A percentile compares a stretch with the other conserved stretches of the same genome.
Evolutionary conservation across 2,888 invertebrate genomes (phyloP).

Genomic region (Podabrus alpinus): DNA sequence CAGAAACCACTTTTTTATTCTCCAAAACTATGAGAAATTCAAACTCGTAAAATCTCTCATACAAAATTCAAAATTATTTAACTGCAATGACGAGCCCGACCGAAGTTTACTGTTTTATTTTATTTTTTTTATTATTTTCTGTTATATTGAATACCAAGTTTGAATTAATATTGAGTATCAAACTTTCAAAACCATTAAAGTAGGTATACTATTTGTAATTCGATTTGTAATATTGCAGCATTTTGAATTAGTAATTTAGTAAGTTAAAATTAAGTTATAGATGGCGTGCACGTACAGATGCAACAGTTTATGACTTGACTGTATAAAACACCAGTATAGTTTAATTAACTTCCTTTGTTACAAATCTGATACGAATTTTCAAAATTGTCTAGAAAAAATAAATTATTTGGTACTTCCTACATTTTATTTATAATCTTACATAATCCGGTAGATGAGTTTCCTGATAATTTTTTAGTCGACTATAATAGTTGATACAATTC

Average conservation of each 20-base stretch:
- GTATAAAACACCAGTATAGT: neutral
- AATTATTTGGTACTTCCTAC: too few relatives aligned
- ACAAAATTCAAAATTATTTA: too few relatives aligned
- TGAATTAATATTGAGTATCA: neutral
- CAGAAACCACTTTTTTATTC: too few relatives aligned
- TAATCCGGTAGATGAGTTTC: neutral
- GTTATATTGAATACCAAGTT: too few relatives aligned
- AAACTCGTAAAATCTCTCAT: too few relatives aligned
- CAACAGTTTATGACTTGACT: neutral
- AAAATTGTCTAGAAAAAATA: too few relatives aligned
- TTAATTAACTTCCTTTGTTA: neutral
- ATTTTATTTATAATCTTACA: too few relatives aligned
- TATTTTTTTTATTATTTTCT: neutral
- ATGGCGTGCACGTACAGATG: neutral
- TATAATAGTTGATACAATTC: neutral
- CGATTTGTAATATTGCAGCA: neutral
- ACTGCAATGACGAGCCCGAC: too few relatives aligned
- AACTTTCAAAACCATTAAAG: neutral
- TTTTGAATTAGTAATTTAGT: conserved; percentile 2
- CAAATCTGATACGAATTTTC: neutral
- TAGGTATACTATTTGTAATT: neutral
- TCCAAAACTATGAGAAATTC: too few relatives aligned
- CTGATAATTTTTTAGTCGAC: neutral
- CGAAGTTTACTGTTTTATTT: too few relatives aligned
- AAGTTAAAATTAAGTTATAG: conserved; percentile 2